These are phyloP conservation scores for Zaprionus camerounensis DNA, from an alignment of 1,140 invertebrate genomes.

Conservation along the genomic window DNA sequence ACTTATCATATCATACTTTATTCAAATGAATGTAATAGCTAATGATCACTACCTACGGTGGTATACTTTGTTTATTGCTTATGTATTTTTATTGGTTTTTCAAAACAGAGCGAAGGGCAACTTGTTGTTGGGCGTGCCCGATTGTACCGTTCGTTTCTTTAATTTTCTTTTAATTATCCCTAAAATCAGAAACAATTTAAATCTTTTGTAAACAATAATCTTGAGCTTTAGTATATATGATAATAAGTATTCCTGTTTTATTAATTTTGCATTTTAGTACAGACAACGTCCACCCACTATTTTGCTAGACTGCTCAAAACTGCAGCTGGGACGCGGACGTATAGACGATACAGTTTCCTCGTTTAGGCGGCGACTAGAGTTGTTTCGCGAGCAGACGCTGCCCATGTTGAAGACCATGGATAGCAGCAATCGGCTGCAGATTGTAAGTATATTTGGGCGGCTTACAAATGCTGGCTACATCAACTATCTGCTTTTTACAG, in stretches of 20 bases:
- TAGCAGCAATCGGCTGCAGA: conserved; percentile 90
- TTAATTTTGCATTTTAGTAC: conserved; percentile 86
- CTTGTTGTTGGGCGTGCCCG: too few species aligned
- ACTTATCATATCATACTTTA: too few species aligned
- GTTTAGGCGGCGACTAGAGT: conserved; percentile 91
- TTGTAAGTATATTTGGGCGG: conserved; percentile 86
- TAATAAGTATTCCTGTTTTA: background rate
- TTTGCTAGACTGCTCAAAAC: conserved; percentile 93
- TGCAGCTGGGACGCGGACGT: conserved; percentile 91
- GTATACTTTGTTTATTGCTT: too few species aligned
- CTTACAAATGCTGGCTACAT: background rate
- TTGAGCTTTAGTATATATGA: too few species aligned
- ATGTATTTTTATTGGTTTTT: too few species aligned
- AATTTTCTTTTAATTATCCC: too few species aligned
- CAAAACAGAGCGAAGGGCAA: too few species aligned
- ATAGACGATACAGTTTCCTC: conserved; percentile 94
- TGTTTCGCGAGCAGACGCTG: conserved; percentile 93
- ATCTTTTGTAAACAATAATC: too few species aligned
- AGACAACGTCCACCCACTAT: conserved; percentile 90
- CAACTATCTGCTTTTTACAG: conserved; percentile 82
- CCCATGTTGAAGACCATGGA: conserved; percentile 94
- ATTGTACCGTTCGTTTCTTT: too few species aligned
- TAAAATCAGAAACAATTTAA: too few species aligned
- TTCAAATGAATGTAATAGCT: too few species aligned
- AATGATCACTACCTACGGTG: too few species aligned